phyloP scores from a whole-genome alignment of 2,797 vertebrate genomes.

The Lagorchestes hirsutus region DNA sequence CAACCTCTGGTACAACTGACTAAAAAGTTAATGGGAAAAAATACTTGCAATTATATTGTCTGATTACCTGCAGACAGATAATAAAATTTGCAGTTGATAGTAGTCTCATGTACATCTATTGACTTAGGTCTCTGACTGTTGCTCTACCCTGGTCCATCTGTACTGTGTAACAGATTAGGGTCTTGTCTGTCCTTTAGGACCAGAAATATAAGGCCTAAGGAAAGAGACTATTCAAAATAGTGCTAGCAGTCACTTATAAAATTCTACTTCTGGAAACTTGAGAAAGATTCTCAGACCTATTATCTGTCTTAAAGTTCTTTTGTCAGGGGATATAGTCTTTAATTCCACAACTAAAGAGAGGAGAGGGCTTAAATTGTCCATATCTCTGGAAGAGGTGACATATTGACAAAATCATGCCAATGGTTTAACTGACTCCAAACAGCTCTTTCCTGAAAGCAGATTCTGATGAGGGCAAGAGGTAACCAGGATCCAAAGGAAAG shows the following conservation, averaged over 20 bases:
- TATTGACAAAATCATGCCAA: not conserved
- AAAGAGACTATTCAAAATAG: not conserved
- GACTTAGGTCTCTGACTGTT: constrained; percentile 51
- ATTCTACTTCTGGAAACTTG: not conserved
- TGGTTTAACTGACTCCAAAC: not conserved
- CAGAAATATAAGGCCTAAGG: not conserved
- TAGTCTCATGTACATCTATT: constrained; percentile 2
- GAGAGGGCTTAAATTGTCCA: not conserved
- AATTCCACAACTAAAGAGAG: not conserved
- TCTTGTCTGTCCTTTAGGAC: not conserved
- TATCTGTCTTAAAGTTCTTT: not conserved
- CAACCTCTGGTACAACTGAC: constrained; percentile 1
- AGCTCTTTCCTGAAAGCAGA: constrained; percentile 2
- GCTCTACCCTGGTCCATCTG: not conserved
- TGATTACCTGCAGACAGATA: constrained; percentile 52
- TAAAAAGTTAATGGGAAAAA: constrained; percentile 47
- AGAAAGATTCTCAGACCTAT: not conserved
- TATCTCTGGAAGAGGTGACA: not conserved
- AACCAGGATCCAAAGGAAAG: not conserved
- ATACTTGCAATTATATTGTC: constrained; percentile 51
- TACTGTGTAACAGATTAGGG: not conserved
- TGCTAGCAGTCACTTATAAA: not conserved
- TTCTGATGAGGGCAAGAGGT: constrained; percentile 26
- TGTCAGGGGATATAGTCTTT: not conserved
- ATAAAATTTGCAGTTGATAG: constrained; percentile 7